Evolutionary conservation across 2,888 invertebrate genomes (phyloP), one percentile per base, ranked within the genome.

Genomic region (Trypoxylon attenuatum): DNA sequence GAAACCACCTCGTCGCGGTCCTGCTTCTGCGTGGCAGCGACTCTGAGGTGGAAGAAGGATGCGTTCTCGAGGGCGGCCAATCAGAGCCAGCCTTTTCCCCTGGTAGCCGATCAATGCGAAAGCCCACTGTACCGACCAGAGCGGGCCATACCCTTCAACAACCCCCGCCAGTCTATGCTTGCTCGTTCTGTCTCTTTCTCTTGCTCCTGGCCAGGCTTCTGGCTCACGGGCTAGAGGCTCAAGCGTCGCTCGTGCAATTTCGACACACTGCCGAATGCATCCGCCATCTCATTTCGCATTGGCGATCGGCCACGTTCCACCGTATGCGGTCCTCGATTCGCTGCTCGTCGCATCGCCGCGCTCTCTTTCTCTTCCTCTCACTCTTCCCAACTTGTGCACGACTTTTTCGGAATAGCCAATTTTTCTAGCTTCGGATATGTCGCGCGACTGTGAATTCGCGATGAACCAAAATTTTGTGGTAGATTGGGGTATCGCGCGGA

Each of bases 21-120:
- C 8, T 2, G 23, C n/a, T 60, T 52, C 41, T 62, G 33, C 52
- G 52, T 54, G 10, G n/a, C 10, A 8, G 38, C 23, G 46, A 55
- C 45, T 50, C 27, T 38, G 46, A 8, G 8, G 39, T 8, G 43
- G 25, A 69, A 74, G 60, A 71, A 78, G 79, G 78, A 81, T 79
- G 77, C 76, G 70, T 38, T 6, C 8, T 52, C 56, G 53, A 52
- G 70, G 65, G 71, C 65, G 75, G 76, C 86, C 86, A 86, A 86
- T 86, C 80, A 67, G 80, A 80, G 78, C 59, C 50, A 62, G 72
- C 82, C 83, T 80, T 73, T 76, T 75, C 76, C 71, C 69, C 74
- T 76, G 69, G 74, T 73, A 78, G 82, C 81, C 84, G 85, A 86
- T 86, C 86, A 84, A 87, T 86, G 86, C 80, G 83, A 72, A 82